phyloP scores from a whole-genome alignment of 2,113 vertebrate genomes.

The Machaerirhynchus nigripectus region DNA sequence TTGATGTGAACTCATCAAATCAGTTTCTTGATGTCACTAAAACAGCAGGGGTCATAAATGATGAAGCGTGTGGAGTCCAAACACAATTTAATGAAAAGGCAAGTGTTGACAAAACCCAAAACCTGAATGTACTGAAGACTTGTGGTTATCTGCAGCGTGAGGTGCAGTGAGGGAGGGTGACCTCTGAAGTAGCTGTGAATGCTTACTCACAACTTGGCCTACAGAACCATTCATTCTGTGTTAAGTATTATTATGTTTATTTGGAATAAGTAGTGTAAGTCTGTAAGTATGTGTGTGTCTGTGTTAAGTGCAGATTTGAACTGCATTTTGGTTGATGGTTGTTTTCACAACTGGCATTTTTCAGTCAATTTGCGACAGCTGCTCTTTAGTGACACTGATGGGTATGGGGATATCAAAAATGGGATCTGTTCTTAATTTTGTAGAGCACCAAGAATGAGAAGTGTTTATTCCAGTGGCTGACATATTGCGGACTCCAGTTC shows the following conservation, averaged over 20 bases:
- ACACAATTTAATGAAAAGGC: not conserved
- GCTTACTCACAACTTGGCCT: not conserved
- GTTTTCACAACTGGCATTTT: not conserved
- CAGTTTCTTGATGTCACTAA: not conserved
- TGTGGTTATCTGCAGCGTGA: not conserved
- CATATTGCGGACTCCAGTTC: not conserved
- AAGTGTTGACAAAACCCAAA: not conserved
- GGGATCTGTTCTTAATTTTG: not conserved
- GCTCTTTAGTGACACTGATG: not conserved
- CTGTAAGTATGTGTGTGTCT: not conserved
- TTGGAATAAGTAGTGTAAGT: not conserved
- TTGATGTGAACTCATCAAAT: not conserved
- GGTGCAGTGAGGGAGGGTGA: not conserved
- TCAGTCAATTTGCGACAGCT: not conserved
- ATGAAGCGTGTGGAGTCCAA: not conserved
- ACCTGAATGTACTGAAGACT: fast-evolving
- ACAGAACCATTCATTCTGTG: not conserved
- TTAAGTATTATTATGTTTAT: not conserved
- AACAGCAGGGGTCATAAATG: not conserved
- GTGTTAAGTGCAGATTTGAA: not conserved
- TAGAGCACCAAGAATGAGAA: not conserved
- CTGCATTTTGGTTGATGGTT: not conserved
- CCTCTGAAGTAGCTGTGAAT: not conserved
- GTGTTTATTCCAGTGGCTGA: not conserved
- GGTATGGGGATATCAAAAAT: not conserved